Conservation (phyloP, 2,888 invertebrate genomes). For the Phragmatobia fuliginosa region DNA sequence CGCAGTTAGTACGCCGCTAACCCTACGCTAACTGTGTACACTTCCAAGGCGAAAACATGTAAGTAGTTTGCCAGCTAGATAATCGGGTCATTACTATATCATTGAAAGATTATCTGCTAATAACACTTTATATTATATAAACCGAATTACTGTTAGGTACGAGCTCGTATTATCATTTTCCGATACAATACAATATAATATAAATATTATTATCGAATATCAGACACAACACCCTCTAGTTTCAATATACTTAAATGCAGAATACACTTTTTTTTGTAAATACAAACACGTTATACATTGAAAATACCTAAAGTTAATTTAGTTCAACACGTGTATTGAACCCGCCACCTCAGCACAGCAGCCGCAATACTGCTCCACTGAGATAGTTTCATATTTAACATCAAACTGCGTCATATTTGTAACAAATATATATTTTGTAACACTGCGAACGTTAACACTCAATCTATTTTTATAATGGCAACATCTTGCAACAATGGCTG, state of each 20-base stretch:
- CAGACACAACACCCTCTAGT: too few relatives aligned
- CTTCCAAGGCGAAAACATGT: conserved; percentile 15
- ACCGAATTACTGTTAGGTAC: neutral
- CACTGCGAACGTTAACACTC: neutral
- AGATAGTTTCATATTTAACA: neutral
- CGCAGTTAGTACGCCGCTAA: conserved; percentile 7
- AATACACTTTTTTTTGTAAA: too few relatives aligned
- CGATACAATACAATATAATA: too few relatives aligned
- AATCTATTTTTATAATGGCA: neutral
- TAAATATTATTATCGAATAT: too few relatives aligned
- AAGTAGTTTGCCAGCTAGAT: conserved; percentile 16
- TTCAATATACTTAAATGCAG: too few relatives aligned
- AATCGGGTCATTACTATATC: conserved; percentile 21
- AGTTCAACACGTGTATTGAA: too few relatives aligned
- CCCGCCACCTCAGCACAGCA: neutral
- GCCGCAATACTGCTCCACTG: neutral
- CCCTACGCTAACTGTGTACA: conserved; percentile 3
- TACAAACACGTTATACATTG: too few relatives aligned
- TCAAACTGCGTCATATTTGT: neutral
- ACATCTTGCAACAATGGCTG: conserved; percentile 7
- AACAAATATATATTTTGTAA: neutral
- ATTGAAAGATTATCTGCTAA: conserved; percentile 17
- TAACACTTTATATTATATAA: neutral
- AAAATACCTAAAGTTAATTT: too few relatives aligned
- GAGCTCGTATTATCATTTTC: neutral